Evolutionary conservation across 2,113 vertebrate species (phyloP).

Genomic region (Cebus imitator): DNA sequence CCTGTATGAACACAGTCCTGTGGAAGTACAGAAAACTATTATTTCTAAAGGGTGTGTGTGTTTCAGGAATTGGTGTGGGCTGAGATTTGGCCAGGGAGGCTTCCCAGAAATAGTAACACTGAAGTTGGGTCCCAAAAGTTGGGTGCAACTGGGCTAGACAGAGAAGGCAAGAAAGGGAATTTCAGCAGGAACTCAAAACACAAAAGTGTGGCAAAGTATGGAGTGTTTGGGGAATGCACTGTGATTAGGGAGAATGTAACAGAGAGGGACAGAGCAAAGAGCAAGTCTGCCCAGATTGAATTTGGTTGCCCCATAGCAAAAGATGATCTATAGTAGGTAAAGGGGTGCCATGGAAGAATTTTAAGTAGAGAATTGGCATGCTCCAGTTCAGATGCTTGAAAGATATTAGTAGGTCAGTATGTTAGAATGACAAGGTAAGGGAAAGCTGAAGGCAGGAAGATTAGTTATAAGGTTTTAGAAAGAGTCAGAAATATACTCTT

Average conservation of each 20-base stretch:
- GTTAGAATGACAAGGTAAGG: fast-evolving
- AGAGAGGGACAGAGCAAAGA: background rate
- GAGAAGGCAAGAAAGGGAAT: background rate
- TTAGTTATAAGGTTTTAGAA: background rate
- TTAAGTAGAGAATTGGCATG: background rate
- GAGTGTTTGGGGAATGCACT: background rate
- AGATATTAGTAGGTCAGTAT: background rate
- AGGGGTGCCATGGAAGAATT: background rate
- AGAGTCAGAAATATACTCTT: background rate
- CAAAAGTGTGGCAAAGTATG: background rate
- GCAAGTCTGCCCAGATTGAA: background rate
- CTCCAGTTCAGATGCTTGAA: background rate
- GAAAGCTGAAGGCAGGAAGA: background rate
- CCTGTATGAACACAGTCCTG: background rate
- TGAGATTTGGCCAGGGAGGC: background rate
- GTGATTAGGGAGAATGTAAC: background rate
- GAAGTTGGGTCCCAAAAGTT: background rate
- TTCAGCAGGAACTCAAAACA: background rate
- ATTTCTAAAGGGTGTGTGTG: background rate
- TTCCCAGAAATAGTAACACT: background rate
- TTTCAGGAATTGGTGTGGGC: background rate
- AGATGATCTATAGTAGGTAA: background rate
- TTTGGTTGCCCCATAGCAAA: background rate
- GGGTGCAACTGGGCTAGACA: background rate
- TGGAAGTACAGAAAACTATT: background rate